phyloP scores from a whole-genome alignment of 2,888 invertebrate species.

The Imbricaverruca yamaguchii region DNA sequence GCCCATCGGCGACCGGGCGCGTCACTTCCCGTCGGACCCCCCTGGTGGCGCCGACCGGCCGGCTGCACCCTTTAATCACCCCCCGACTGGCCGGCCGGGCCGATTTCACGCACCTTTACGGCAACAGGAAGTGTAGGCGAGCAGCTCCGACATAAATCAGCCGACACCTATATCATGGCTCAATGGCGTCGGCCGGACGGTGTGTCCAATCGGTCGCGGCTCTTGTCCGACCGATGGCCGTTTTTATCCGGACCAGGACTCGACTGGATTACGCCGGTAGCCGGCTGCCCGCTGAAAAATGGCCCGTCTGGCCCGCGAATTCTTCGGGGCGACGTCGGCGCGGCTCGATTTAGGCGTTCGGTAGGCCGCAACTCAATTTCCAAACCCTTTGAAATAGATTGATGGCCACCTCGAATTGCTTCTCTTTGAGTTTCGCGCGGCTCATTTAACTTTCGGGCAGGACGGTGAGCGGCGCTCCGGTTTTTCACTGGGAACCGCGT shows the following conservation, averaged over 20 bases:
- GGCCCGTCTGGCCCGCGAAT: not conserved
- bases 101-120: slow-evolving; percentile 15
- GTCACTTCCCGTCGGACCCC: not conserved
- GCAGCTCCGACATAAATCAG: not conserved
- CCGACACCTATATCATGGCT: not conserved
- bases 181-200: not conserved
- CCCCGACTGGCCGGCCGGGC: not conserved
- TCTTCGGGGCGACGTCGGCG: not conserved
- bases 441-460: slow-evolving; percentile 5
- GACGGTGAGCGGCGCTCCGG: not conserved
- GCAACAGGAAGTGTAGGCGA: slow-evolving; percentile 14
- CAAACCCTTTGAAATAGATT: slow-evolving; percentile 20
- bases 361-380: slow-evolving; percentile 15
- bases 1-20: not conserved
- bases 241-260: not conserved
- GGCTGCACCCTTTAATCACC: slow-evolving; percentile 8
- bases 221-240: not conserved
- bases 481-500: not conserved
- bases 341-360: not conserved
- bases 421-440: slow-evolving; percentile 5
- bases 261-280: not conserved
- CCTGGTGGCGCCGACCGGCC: not conserved
- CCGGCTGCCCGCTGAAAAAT: not conserved
- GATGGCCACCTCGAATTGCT: slow-evolving; percentile 18
- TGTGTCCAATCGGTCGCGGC: not conserved